Evolutionary conservation across 2,888 invertebrate genomes (phyloP).

Genomic region (Imbricaverruca yamaguchii): DNA sequence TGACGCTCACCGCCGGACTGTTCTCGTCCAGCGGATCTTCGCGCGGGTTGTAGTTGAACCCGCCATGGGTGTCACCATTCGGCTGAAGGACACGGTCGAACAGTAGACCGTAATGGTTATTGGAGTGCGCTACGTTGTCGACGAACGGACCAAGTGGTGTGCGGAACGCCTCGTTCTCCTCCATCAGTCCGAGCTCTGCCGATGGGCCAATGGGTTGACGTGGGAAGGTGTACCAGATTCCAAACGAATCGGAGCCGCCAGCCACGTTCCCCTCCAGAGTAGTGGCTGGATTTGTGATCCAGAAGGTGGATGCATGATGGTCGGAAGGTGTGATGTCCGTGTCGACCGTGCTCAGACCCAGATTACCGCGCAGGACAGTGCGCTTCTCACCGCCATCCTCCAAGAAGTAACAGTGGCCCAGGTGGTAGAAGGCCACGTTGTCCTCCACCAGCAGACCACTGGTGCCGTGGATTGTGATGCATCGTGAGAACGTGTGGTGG

Average conservation of each 20-base stretch:
- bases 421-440: conserved; percentile 10
- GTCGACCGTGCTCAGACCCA: background rate
- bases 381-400: background rate
- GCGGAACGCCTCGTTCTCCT: background rate
- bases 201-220: background rate
- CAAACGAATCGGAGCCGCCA: conserved; percentile 8
- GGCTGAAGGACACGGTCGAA: background rate
- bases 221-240: conserved; percentile 11
- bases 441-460: background rate
- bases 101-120: conserved; percentile 3
- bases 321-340: background rate
- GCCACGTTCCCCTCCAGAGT: conserved; percentile 3
- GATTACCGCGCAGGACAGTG: background rate
- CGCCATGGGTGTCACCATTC: background rate
- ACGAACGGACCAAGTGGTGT: background rate
- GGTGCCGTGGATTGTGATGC: conserved; percentile 18
- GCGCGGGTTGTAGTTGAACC: conserved; percentile 1
- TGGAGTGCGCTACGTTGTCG: conserved; percentile 10
- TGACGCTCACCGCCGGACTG: background rate
- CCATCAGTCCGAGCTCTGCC: background rate
- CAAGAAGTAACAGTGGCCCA: background rate
- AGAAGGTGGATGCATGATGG: background rate
- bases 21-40: background rate
- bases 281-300: conserved; percentile 11
- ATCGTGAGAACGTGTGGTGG: conserved; percentile 11